Base-by-base conservation (phyloP, 2,797 vertebrate genomes). In the Pampus argenteus region DNA sequence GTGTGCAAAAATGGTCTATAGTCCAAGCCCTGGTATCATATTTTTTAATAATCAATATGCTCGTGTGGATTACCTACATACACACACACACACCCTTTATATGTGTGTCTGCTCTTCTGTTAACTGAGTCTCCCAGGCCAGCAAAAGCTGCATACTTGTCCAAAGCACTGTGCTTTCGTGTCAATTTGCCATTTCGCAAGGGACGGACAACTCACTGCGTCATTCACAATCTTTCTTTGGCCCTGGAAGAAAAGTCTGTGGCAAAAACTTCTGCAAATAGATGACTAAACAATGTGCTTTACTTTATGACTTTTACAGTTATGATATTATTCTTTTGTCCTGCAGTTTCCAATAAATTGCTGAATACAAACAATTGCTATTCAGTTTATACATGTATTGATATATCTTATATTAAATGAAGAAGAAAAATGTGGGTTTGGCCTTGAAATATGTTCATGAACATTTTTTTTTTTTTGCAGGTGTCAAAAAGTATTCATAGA, bases 111-210 rank as follows among this genome's bases (percentile, higher is more conserved):
- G 15, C 26, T 44, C 36, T 5, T 44, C 62, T 50, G 59, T 70
- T 83, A 71, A 78, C 54, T 14, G 52, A 59, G 61, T 66, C 79
- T 82, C 73, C 54, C n/a, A 64, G 70, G 81, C 42, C 61, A 62
- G 40, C 59, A 29, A 42, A 55, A 73, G 49, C 60, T 47, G 58
- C 47, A 57, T 28, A 63, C 84, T 84, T 90, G 85, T 89, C 84
- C 65, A 79, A 83, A 89, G 62, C 73, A 79, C 63, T 90, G 71
- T 83, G 76, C 79, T 82, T 86, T 85, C 54, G 81, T 84, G 86
- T 89, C 85, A 85, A 10, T 86, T 87, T 81, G 34, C 48, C 34
- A 63, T 88, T 75, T 70, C 86, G 81, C 73, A 66, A 34, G 80
- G 71, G 83, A 47, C 36, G 0, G 36, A 28, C 17, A 64, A 69